Conservation (phyloP, 2,113 vertebrate species). For the Entosphenus tridentatus region DNA sequence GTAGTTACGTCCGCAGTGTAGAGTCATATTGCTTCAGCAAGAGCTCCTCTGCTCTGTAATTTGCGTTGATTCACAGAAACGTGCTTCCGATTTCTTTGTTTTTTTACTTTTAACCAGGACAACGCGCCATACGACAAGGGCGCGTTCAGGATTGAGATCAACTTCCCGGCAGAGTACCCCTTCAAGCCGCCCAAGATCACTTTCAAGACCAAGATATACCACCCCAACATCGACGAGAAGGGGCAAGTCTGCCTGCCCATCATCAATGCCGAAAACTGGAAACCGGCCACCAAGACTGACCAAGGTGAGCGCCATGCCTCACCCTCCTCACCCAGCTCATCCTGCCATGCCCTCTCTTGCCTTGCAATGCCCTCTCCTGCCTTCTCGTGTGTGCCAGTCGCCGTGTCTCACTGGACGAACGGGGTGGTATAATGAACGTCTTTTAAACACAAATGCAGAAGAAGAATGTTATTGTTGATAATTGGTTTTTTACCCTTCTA, state of each 20-base stretch:
- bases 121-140: slow-evolving; percentile 15
- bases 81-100: not conserved
- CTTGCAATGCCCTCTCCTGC: not conserved
- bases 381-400: not conserved
- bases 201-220: slow-evolving; percentile 25
- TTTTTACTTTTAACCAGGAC: slow-evolving; percentile 14
- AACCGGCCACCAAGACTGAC: slow-evolving; percentile 4
- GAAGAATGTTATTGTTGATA: no score
- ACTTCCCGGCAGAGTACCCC: slow-evolving; percentile 17
- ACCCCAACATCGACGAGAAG: slow-evolving; percentile 15
- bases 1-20: not conserved
- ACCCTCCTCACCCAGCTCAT: not conserved
- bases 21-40: not conserved
- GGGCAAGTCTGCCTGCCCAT: slow-evolving; percentile 23
- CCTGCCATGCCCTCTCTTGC: not conserved
- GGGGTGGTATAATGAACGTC: not conserved
- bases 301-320: slow-evolving; percentile 17
- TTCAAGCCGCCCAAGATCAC: slow-evolving; percentile 15
- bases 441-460: no score
- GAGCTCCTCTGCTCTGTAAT: no score
- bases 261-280: slow-evolving; percentile 14
- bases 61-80: no score
- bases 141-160: slow-evolving; percentile 20
- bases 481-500: no score
- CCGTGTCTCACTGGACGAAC: not conserved